Base-by-base conservation (phyloP, 2,888 invertebrate species). In the Lymantria dispar region DNA sequence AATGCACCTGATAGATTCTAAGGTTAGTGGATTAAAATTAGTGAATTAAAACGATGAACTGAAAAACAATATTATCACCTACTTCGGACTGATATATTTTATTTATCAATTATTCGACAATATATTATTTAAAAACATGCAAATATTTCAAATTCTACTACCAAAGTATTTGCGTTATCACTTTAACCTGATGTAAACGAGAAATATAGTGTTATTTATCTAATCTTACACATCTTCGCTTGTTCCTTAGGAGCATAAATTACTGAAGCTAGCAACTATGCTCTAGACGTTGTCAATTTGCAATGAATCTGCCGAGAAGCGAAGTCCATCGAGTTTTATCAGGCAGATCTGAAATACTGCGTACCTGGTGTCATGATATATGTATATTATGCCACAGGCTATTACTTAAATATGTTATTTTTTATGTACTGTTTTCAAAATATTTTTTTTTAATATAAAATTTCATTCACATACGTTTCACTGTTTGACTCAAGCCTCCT, bases 181-280 rank as follows among this genome's bases (percentile, higher is more conserved):
- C 66, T 66, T 62, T 68, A 71, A 76, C 72, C 75, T 70, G 74
- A 75, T 76, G 73, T 70, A 69, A 76, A 76, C 78, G 78, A 78
- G 80, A 22, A 22, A 22, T 22, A 5, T 77, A 80, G 62, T 68
- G 73, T 77, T 78, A 75, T 63, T 62, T 76, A 88, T 89, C 86
- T 89, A 84, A 87, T 88, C 89, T 81, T 62, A 10, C 52, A 53
- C 76, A 87, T 88, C 87, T 83, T 76, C 61, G 78, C 80, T 81
- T 77, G 83, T 85, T 84, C 78, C 75, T 73, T 73, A 73, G 72
- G 68, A 63, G 54, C 55, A 65, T 74, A 71, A 77, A 66, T 76
- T 72, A 75, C 58, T 40, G 62, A 54, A 58, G 66, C 66, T 72
- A 67, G 68, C 69, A 72, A 70, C 72, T 70, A 62, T 57, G 62